Percentiles rank a stretch among this genome's conserved stretches.
Evolutionary conservation across 2,113 vertebrate genomes (phyloP).

Genomic region (Ia io): DNA sequence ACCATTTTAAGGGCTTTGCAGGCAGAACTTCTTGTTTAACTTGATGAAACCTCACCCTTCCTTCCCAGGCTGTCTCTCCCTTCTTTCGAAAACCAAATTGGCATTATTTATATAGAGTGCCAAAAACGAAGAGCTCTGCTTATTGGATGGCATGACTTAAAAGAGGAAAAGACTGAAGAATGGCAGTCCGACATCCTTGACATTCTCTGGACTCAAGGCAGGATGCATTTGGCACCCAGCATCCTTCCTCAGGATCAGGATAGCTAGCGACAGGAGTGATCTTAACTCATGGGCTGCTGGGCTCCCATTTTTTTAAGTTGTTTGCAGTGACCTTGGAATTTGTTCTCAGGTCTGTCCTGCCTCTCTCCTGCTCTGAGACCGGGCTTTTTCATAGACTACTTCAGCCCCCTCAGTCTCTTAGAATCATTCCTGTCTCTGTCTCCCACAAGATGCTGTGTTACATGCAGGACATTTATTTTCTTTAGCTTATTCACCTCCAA

Average conservation of each 20-base stretch:
- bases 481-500: neutral
- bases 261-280: neutral
- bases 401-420: neutral
- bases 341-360: neutral
- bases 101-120: neutral
- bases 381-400: neutral
- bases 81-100: neutral
- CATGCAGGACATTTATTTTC: neutral
- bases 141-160: neutral
- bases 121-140: neutral
- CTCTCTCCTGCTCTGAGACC: neutral
- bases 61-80: neutral
- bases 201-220: neutral
- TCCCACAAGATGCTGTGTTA: neutral
- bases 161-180: neutral
- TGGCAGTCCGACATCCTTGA: neutral
- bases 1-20: neutral
- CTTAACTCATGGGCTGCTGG: neutral
- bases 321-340: neutral
- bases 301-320: neutral
- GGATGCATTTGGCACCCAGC: neutral
- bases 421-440: neutral
- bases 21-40: neutral
- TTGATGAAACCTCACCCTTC: neutral
- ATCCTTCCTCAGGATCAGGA: neutral